Conservation (phyloP, 2,113 vertebrate genomes). For the Psittacara wagleri region DNA sequence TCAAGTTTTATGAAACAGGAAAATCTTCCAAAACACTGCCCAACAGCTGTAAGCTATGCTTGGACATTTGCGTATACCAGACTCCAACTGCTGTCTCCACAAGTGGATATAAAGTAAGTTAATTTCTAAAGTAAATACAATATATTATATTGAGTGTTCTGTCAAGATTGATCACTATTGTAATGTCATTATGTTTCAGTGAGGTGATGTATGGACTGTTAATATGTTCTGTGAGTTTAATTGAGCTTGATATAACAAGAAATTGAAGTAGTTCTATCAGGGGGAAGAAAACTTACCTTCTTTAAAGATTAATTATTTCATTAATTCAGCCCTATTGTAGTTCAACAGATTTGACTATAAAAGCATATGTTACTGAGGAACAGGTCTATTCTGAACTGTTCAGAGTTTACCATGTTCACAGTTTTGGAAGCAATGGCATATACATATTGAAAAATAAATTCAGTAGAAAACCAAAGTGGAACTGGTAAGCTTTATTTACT, state of each 20-base stretch:
- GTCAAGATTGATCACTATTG: background rate
- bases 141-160: background rate
- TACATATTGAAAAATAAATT: background rate
- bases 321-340: background rate
- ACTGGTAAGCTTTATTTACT: background rate
- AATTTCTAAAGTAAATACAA: background rate
- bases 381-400: background rate
- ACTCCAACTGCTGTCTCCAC: conserved; percentile 92
- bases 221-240: background rate
- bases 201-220: background rate
- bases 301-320: background rate
- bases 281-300: background rate
- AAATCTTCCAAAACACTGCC: conserved; percentile 93
- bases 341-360: background rate
- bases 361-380: background rate
- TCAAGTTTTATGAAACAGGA: conserved; percentile 98
- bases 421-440: background rate
- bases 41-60: conserved; percentile 93
- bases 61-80: conserved; percentile 97
- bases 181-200: background rate
- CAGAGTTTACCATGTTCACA: background rate
- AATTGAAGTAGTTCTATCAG: background rate
- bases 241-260: background rate
- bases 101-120: conserved; percentile 97
- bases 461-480: background rate